Conservation (phyloP, 2,797 vertebrate species). For the Hoplostethus atlanticus region DNA sequence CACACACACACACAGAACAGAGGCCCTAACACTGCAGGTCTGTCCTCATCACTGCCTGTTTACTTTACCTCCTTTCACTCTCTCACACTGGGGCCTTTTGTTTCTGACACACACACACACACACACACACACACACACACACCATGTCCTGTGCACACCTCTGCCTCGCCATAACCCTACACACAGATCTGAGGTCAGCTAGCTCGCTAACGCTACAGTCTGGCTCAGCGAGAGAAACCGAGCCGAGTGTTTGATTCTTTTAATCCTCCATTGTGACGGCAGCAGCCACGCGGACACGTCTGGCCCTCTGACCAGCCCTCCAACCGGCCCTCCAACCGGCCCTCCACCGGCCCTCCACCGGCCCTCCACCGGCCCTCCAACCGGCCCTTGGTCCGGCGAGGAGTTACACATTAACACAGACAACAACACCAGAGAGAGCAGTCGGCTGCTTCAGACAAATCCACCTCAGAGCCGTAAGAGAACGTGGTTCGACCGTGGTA, state of each 20-base stretch:
- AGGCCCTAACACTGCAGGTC: constrained; percentile 86
- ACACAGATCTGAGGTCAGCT: constrained; percentile 43
- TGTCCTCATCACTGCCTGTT: constrained; percentile 90
- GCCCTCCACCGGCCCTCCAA: too few relatives aligned
- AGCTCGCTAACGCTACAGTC: constrained; percentile 1
- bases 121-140: constrained; percentile 19
- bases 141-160: constrained; percentile 60
- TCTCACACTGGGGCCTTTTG: constrained; percentile 91
- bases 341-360: too few relatives aligned
- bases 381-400: too few relatives aligned
- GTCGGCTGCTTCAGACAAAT: constrained; percentile 1
- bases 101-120: constrained; percentile 66
- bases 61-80: constrained; percentile 92
- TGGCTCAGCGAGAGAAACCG: constrained; percentile 9
- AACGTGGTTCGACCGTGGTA: constrained; percentile 9
- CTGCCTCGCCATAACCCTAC: constrained; percentile 35
- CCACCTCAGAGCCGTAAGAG: not conserved
- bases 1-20: constrained; percentile 75
- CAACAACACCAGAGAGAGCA: constrained; percentile 26
- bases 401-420: constrained; percentile 62
- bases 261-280: constrained; percentile 16
- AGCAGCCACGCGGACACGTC: constrained; percentile 34
- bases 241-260: constrained; percentile 24
- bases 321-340: too few relatives aligned
- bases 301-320: not conserved